phyloP scores from a whole-genome alignment of 1,140 invertebrate genomes.

The Onthophagus taurus region DNA sequence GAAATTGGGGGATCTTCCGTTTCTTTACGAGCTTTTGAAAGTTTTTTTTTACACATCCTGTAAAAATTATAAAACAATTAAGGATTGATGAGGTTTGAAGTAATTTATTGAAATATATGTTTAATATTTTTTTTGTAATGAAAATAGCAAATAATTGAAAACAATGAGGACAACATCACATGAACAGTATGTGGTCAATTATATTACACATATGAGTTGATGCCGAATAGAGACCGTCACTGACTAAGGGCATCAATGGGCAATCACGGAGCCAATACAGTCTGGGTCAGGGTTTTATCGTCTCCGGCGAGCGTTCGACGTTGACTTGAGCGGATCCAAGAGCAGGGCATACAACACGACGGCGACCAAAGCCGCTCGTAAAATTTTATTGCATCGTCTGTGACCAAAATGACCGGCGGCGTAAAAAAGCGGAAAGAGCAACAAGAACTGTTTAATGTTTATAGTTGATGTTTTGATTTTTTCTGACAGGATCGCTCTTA shows the following conservation, averaged over 20 bases:
- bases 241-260: conserved; percentile 12
- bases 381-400: conserved; percentile 28
- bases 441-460: conserved; percentile 26
- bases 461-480: conserved; percentile 29
- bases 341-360: conserved; percentile 16
- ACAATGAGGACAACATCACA: too few relatives aligned
- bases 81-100: too few relatives aligned
- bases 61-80: too few relatives aligned
- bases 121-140: too few relatives aligned
- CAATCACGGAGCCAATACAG: conserved; percentile 8
- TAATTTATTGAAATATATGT: too few relatives aligned
- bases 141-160: too few relatives aligned
- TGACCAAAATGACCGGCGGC: conserved; percentile 24
- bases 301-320: neutral
- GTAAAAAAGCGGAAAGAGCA: conserved; percentile 19
- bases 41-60: too few relatives aligned
- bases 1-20: too few relatives aligned
- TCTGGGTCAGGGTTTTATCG: neutral
- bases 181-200: too few relatives aligned
- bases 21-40: too few relatives aligned
- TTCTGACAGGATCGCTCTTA: conserved; percentile 26
- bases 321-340: conserved; percentile 7
- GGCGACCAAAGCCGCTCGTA: conserved; percentile 21
- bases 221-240: conserved; percentile 6
- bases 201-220: too few relatives aligned